A percentile compares a stretch with the other conserved stretches of the same genome.
Evolutionary conservation across 2,797 vertebrate species (phyloP).

Genomic region (Cheirogaleus major): DNA sequence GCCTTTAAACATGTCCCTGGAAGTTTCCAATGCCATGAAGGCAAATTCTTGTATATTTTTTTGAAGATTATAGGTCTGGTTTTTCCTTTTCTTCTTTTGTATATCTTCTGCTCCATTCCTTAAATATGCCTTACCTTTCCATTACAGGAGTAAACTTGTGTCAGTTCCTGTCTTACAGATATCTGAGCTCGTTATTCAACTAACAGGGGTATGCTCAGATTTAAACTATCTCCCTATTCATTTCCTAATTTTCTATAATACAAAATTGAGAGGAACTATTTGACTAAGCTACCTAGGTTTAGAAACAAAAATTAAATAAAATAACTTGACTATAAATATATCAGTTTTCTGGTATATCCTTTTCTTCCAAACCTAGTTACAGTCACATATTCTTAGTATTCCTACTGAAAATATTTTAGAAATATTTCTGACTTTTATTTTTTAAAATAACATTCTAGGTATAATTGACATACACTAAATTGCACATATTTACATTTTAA

Average conservation of each 20-base stretch:
- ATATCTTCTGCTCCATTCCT: neutral
- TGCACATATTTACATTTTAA: neutral
- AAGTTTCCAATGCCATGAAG: neutral
- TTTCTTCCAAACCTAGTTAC: neutral
- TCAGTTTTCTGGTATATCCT: neutral
- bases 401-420: neutral
- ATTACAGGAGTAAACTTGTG: neutral
- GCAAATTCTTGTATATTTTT: neutral
- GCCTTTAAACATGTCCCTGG: neutral
- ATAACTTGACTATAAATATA: neutral
- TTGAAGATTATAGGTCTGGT: neutral
- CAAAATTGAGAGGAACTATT: neutral
- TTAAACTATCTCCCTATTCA: neutral
- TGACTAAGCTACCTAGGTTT: neutral
- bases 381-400: neutral
- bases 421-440: neutral
- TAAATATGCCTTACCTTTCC: neutral
- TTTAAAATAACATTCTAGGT: neutral
- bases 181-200: neutral
- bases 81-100: neutral
- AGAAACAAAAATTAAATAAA: neutral
- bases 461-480: neutral
- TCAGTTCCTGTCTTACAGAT: neutral
- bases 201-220: neutral
- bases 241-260: neutral